Base-by-base conservation (phyloP, 2,113 vertebrate genomes). In the Nasalis larvatus region DNA sequence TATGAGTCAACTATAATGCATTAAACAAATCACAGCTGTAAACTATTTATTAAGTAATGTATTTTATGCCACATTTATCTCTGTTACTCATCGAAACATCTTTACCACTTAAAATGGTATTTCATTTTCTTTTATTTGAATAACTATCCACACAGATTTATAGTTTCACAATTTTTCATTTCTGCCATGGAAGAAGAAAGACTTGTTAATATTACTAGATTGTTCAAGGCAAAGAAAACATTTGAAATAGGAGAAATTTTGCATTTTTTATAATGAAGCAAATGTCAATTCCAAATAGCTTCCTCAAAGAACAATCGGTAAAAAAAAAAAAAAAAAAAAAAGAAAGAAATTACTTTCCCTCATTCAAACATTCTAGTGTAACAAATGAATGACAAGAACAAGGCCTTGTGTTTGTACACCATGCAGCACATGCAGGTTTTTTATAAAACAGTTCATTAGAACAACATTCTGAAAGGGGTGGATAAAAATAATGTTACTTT, bases 11-110 rank as follows among this genome's bases (percentile, higher is more conserved):
- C 89, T 37, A 63, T 85, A 97, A 97, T 1, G 12, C 82, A 86
- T 90, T 89, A 95, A 98, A 96, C 89, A 98, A 97, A 97, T 97
- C 97, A 77, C 4, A 66, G 0, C 88, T 96, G 90, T 78, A 93
- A 97, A 89, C 82, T 97, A 49, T 47, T 98, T 85, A 96, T 96
- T 95, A 81, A 73, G 94, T 97, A 97, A 96, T 96, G 74, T 80
- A 96, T 96, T 96, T 91, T 82, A 93, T 16, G 40, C 83, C 87
- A 68, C n/a, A 30, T 94, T 98, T 97, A 80, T 97, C 86, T 90
- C 80, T 69, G 71, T 97, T 87, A 35, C 40, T 95, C 3, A 92
- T 94, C 5, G 18, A 81, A 56, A 80, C 82, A 77, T 95, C 97
- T 98, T 96, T 77, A 80, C 56, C 94, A 89, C 40, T 17, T 68